These are phyloP conservation scores for Microctonus aethiopoides DNA, from an alignment of 2,888 invertebrate genomes.

Conservation along the genomic window DNA sequence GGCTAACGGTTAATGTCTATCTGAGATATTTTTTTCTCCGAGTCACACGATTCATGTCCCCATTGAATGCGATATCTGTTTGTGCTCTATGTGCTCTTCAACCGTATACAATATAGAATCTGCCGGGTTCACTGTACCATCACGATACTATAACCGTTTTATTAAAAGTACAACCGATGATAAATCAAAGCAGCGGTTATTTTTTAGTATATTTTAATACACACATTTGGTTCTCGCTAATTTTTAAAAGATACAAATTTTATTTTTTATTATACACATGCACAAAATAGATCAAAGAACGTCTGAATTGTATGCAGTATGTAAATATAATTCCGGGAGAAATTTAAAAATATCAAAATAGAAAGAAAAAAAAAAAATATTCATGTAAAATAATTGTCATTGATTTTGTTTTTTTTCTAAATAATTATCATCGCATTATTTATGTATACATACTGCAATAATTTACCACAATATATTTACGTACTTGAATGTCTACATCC, in stretches of 20 bases:
- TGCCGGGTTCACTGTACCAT: neutral
- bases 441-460: neutral
- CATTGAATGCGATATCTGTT: neutral
- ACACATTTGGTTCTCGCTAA: no score
- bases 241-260: no score
- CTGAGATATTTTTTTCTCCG: neutral
- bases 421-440: no score
- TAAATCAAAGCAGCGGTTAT: neutral
- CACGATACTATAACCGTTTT: neutral
- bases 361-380: no score
- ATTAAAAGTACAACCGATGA: neutral
- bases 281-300: no score
- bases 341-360: no score
- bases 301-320: no score
- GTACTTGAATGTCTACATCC: no score
- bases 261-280: no score
- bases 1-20: constrained; percentile 36
- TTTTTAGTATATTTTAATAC: neutral
- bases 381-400: no score
- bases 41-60: neutral
- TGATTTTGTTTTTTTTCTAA: no score
- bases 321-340: no score
- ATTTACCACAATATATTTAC: neutral
- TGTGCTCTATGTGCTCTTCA: neutral
- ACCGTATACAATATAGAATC: neutral